Conservation (phyloP, 2,113 vertebrate species). For the Oryzias javanicus region DNA sequence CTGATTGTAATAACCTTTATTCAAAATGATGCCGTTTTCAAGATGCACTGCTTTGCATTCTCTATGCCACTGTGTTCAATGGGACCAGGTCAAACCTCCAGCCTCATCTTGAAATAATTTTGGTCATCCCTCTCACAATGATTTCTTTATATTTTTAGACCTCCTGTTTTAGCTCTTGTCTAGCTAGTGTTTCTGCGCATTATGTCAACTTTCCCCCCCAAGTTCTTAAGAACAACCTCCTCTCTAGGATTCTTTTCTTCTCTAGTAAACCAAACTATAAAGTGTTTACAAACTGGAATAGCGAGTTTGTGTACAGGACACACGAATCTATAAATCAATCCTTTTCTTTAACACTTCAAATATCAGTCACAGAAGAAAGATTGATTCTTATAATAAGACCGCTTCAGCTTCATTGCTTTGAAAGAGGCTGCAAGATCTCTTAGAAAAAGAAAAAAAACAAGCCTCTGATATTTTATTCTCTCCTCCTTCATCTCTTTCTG, state of each 20-base stretch:
- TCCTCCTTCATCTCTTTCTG: slow-evolving; percentile 7
- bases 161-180: too few species aligned
- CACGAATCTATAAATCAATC: slow-evolving; percentile 9
- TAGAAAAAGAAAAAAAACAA: neutral
- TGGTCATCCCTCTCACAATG: neutral
- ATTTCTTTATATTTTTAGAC: too few species aligned
- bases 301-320: neutral
- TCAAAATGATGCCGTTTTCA: too few species aligned
- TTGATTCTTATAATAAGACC: neutral
- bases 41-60: too few species aligned
- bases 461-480: slow-evolving; percentile 3
- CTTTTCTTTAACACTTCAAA: slow-evolving; percentile 9
- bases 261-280: too few species aligned
- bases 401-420: neutral
- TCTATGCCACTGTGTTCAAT: too few species aligned
- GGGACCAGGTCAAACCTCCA: neutral
- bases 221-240: too few species aligned
- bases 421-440: slow-evolving; percentile 9
- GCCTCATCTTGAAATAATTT: neutral
- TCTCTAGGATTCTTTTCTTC: neutral
- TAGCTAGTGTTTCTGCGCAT: too few species aligned
- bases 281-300: neutral
- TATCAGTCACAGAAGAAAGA: slow-evolving; percentile 5
- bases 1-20: too few species aligned
- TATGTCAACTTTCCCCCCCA: neutral